Percentiles rank a stretch among this genome's conserved stretches.
These are phyloP conservation scores for Sandelia bainsii DNA, from an alignment of 2,797 vertebrate species.

Conservation along the genomic window DNA sequence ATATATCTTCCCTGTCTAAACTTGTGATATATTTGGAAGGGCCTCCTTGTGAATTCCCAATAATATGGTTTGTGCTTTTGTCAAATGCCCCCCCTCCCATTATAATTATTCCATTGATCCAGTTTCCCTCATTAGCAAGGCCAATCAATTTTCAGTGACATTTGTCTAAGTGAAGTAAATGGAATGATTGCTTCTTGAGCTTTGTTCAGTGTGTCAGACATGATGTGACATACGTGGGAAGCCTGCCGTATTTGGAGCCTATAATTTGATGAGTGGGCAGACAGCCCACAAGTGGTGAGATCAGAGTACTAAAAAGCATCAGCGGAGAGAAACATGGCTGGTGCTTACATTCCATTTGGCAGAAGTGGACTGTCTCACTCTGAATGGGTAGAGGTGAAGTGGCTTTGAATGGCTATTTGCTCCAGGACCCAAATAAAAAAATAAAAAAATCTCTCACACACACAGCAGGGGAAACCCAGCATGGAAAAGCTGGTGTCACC, in stretches of 20 bases:
- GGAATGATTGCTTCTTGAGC: constrained; percentile 80
- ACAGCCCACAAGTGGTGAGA: constrained; percentile 79
- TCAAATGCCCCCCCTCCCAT: constrained; percentile 66
- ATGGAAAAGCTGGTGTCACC: constrained; percentile 71
- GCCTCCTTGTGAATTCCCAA: constrained; percentile 66
- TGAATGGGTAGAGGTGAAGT: constrained; percentile 80
- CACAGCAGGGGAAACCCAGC: constrained; percentile 70
- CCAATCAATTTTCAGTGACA: constrained; percentile 82
- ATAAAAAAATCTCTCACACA: constrained; percentile 54
- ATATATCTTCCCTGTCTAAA: constrained; percentile 34
- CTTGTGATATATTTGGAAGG: constrained; percentile 57
- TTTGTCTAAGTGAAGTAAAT: constrained; percentile 84
- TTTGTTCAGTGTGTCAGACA: constrained; percentile 82
- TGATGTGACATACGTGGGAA: constrained; percentile 82
- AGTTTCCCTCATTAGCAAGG: constrained; percentile 79
- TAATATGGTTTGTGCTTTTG: constrained; percentile 70
- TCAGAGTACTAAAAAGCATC: constrained; percentile 80
- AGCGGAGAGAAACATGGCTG: constrained; percentile 75
- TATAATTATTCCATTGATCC: constrained; percentile 82
- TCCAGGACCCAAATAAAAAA: constrained; percentile 67
- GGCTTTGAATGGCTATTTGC: constrained; percentile 77
- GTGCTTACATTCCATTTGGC: constrained; percentile 81
- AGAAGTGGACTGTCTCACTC: constrained; percentile 81
- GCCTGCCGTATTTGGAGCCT: constrained; percentile 80
- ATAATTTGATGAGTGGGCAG: constrained; percentile 85